Evolutionary conservation across 2,797 vertebrate species (phyloP).

Genomic region (Melanotaenia parkinsoni): DNA sequence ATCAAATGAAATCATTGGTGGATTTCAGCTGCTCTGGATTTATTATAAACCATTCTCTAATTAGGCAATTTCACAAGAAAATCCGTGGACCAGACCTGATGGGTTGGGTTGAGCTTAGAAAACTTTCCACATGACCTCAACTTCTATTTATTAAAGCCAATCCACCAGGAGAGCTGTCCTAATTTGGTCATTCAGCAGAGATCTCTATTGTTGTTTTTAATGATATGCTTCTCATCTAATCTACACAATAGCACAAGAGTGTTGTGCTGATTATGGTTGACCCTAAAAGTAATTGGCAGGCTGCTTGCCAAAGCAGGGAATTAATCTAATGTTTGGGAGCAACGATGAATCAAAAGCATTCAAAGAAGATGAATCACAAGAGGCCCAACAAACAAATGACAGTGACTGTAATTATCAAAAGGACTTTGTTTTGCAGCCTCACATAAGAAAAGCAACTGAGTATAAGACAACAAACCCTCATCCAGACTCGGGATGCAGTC

Average conservation of each 20-base stretch:
- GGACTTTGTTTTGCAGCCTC: constrained; percentile 62
- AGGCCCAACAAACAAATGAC: constrained; percentile 67
- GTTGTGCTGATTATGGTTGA: constrained; percentile 70
- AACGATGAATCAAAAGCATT: constrained; percentile 67
- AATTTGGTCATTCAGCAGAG: constrained; percentile 29
- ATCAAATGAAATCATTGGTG: constrained; percentile 42
- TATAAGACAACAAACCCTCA: constrained; percentile 47
- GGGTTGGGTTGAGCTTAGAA: neutral
- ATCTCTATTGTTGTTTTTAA: constrained; percentile 52
- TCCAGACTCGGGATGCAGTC: constrained; percentile 26
- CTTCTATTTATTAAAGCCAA: constrained; percentile 41
- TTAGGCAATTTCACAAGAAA: constrained; percentile 14
- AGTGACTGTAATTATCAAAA: constrained; percentile 69
- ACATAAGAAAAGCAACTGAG: constrained; percentile 36
- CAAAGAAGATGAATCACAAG: constrained; percentile 65
- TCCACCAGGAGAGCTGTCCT: constrained; percentile 25
- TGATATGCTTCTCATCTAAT: constrained; percentile 64
- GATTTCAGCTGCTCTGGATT: constrained; percentile 43
- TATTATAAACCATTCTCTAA: constrained; percentile 27
- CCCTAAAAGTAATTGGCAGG: constrained; percentile 76
- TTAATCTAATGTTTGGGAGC: constrained; percentile 73
- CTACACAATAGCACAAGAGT: constrained; percentile 60
- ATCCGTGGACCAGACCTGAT: constrained; percentile 1
- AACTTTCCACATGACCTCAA: constrained; percentile 22
- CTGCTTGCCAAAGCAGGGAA: constrained; percentile 74